These are phyloP conservation scores for Rhagonycha lutea DNA, from an alignment of 2,888 invertebrate genomes.

Conservation along the genomic window DNA sequence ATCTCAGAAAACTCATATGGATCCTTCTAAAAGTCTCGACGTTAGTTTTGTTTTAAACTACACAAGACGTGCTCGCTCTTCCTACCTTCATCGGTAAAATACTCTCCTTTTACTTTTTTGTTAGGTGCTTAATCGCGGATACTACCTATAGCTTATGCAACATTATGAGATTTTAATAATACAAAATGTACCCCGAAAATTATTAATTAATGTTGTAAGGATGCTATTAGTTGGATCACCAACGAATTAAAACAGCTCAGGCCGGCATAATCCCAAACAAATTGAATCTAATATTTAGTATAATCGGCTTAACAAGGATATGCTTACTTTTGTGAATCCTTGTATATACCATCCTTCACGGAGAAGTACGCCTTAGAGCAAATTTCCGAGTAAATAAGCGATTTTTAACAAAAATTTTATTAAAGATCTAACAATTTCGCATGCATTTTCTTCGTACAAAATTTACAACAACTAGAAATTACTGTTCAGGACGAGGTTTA, in stretches of 20 bases:
- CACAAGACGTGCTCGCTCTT: neutral
- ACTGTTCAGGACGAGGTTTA: neutral
- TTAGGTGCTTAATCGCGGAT: neutral
- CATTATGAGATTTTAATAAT: neutral
- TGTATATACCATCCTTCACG: neutral
- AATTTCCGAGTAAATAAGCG: neutral
- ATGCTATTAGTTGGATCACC: slow-evolving; percentile 49
- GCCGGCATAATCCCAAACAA: slow-evolving; percentile 50
- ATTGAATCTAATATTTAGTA: slow-evolving; percentile 55
- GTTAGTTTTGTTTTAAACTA: slow-evolving; percentile 4
- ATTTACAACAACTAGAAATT: neutral
- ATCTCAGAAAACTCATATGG: slow-evolving; percentile 25
- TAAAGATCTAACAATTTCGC: neutral
- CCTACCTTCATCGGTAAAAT: neutral
- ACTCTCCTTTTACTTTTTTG: neutral
- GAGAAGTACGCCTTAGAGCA: neutral
- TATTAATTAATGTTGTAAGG: slow-evolving; percentile 30
- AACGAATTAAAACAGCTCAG: slow-evolving; percentile 45
- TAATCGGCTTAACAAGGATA: slow-evolving; percentile 48
- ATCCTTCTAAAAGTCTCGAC: slow-evolving; percentile 14
- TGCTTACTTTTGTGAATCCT: slow-evolving; percentile 9
- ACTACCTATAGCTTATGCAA: neutral
- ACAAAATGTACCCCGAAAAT: slow-evolving; percentile 6
- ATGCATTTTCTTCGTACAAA: neutral
- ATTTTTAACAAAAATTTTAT: neutral